These are phyloP conservation scores for Hydrotaea cyrtoneurina DNA, from an alignment of 2,888 invertebrate genomes.

Conservation along the genomic window DNA sequence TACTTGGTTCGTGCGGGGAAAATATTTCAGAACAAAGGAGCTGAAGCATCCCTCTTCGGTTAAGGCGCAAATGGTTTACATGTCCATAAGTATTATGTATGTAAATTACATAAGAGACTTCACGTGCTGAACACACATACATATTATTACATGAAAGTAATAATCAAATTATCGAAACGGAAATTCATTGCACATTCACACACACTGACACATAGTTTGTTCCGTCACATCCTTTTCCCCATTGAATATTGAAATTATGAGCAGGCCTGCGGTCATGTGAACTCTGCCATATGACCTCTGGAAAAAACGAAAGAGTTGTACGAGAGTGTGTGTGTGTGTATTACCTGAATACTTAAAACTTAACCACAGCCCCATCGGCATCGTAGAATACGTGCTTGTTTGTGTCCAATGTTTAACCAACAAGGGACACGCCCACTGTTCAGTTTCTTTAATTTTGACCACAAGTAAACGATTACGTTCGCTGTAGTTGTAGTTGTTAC, in stretches of 20 bases:
- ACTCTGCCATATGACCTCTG: conserved; percentile 73
- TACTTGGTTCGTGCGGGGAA: too few species aligned
- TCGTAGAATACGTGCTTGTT: conserved; percentile 43
- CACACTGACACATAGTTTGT: background rate
- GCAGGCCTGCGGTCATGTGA: conserved; percentile 68
- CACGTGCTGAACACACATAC: background rate
- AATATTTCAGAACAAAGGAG: too few species aligned
- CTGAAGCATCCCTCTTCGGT: background rate
- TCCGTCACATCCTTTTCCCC: background rate
- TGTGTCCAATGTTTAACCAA: conserved; percentile 77
- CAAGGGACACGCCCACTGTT: conserved; percentile 74
- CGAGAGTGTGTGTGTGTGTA: conserved; percentile 33
- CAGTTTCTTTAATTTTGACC: conserved; percentile 32
- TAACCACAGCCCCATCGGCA: conserved; percentile 56
- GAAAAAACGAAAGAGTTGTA: conserved; percentile 58
- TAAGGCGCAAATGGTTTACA: background rate
- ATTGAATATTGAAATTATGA: conserved; percentile 19
- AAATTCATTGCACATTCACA: conserved; percentile 46
- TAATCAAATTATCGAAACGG: conserved; percentile 55
- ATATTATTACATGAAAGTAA: conserved; percentile 9
- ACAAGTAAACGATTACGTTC: conserved; percentile 5
- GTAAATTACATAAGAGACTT: background rate
- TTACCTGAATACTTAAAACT: too few species aligned
- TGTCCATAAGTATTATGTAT: background rate
- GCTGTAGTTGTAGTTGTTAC: background rate